Evolutionary conservation across 2,797 vertebrate species (phyloP).

Genomic region (Saxicola maurus): DNA sequence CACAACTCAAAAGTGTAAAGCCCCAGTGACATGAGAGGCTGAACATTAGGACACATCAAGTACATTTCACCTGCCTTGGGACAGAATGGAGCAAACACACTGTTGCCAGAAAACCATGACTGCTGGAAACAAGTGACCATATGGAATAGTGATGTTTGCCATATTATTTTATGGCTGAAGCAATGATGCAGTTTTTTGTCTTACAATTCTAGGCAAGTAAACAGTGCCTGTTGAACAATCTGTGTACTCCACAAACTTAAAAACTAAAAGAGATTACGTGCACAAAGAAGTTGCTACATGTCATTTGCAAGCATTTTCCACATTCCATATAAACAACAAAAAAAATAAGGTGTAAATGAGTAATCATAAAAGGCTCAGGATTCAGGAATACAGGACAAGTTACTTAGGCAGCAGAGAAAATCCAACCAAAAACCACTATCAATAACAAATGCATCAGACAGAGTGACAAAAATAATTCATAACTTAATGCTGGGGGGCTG

Average conservation of each 20-base stretch:
- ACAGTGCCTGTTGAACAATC: neutral
- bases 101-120: neutral
- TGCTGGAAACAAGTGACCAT: neutral
- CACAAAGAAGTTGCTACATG: neutral
- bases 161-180: neutral
- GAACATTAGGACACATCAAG: neutral
- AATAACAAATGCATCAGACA: neutral
- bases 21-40: fast-evolving
- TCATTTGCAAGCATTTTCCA: neutral
- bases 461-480: neutral
- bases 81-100: neutral
- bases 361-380: neutral
- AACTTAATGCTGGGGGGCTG: neutral
- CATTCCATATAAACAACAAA: neutral
- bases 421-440: neutral
- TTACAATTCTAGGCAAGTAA: neutral
- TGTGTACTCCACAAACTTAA: neutral
- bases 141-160: neutral
- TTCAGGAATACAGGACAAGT: neutral
- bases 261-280: neutral
- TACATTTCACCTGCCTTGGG: neutral
- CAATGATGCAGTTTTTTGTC: neutral
- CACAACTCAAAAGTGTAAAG: fast-evolving
- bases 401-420: neutral
- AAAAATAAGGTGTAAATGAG: neutral